These are phyloP conservation scores for Macrosiphum euphorbiae DNA, from an alignment of 2,888 invertebrate species.

Conservation along the genomic window DNA sequence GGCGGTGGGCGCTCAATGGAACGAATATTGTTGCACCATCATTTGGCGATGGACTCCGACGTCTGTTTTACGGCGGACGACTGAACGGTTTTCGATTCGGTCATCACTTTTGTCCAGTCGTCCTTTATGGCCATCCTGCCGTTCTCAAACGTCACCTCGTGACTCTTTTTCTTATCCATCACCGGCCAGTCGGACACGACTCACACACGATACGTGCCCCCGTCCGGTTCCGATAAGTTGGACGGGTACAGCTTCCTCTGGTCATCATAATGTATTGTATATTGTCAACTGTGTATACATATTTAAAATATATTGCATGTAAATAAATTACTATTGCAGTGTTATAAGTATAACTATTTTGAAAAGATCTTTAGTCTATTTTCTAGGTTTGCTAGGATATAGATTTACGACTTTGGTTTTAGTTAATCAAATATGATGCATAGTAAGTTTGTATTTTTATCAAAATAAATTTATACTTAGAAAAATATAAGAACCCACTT, in stretches of 20 bases:
- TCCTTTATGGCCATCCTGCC: slow-evolving; percentile 83
- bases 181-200: slow-evolving; percentile 93
- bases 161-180: slow-evolving; percentile 70
- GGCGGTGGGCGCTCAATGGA: slow-evolving; percentile 43
- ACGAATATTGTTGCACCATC: slow-evolving; percentile 73
- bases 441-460: too few relatives aligned
- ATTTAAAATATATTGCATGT: too few relatives aligned
- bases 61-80: slow-evolving; percentile 82
- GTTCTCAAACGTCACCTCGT: slow-evolving; percentile 60
- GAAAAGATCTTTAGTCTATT: too few relatives aligned
- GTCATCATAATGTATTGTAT: too few relatives aligned
- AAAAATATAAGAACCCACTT: too few relatives aligned
- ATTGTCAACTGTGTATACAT: too few relatives aligned
- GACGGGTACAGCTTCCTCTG: slow-evolving; percentile 87
- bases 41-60: slow-evolving; percentile 82
- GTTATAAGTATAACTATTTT: too few relatives aligned
- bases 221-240: slow-evolving; percentile 74
- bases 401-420: too few relatives aligned
- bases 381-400: too few relatives aligned
- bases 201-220: slow-evolving; percentile 80
- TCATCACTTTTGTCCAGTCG: slow-evolving; percentile 91
- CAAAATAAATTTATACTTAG: too few relatives aligned
- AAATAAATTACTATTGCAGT: too few relatives aligned
- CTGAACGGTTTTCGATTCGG: slow-evolving; percentile 80
- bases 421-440: too few relatives aligned